Percentiles rank a stretch among this genome's conserved stretches.
Conservation (phyloP, 1,140 invertebrate species). For the Eumaeus atala region DNA sequence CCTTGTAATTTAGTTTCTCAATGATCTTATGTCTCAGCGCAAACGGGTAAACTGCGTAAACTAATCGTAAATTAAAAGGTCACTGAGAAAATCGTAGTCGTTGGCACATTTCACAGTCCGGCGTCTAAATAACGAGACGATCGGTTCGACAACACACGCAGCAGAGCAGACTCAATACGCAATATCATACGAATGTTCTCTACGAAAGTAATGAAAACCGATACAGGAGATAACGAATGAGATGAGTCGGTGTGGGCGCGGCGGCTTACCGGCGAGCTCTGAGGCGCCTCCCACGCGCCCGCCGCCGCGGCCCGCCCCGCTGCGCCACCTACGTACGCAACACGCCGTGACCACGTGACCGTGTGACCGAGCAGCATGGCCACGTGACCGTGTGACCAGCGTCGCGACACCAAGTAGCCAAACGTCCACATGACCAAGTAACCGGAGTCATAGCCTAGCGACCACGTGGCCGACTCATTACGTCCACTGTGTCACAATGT, state of each 20-base stretch:
- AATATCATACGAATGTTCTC: constrained; percentile 56
- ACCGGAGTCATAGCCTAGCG: too few species aligned
- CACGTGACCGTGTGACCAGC: too few species aligned
- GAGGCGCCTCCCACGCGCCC: constrained; percentile 65
- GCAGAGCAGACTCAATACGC: constrained; percentile 66
- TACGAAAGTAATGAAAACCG: constrained; percentile 66
- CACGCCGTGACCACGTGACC: constrained; percentile 25
- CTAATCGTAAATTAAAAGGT: constrained; percentile 12
- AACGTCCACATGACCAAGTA: too few species aligned
- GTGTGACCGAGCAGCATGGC: too few species aligned
- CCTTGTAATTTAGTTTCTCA: constrained; percentile 12
- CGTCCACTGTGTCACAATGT: not conserved
- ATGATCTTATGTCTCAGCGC: constrained; percentile 13
- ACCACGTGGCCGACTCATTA: too few species aligned
- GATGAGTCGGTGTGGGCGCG: constrained; percentile 44
- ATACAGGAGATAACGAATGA: constrained; percentile 46
- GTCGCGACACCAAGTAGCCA: too few species aligned
- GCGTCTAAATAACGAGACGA: constrained; percentile 60
- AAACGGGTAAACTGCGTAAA: constrained; percentile 11
- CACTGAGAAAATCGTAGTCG: constrained; percentile 20
- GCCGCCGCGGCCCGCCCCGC: constrained; percentile 52
- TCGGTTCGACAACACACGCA: constrained; percentile 68
- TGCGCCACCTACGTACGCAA: constrained; percentile 67
- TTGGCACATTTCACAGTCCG: constrained; percentile 63
- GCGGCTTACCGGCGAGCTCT: constrained; percentile 66